These are phyloP conservation scores for Eumaeus atala DNA, from an alignment of 1,140 invertebrate genomes.

Conservation along the genomic window DNA sequence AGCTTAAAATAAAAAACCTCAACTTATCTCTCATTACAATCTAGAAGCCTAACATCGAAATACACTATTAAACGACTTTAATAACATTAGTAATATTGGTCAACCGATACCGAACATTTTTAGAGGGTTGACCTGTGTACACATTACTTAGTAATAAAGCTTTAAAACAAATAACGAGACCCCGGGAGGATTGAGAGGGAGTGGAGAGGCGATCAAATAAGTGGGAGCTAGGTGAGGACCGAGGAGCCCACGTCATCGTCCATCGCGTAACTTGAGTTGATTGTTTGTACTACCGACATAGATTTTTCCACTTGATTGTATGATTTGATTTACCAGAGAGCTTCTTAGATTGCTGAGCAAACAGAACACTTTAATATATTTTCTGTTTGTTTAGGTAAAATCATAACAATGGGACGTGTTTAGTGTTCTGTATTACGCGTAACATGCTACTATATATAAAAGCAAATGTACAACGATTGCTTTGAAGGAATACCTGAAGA, in stretches of 20 bases:
- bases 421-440: too few species aligned
- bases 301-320: constrained; percentile 73
- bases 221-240: constrained; percentile 41
- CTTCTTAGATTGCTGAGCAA: constrained; percentile 45
- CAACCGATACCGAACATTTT: constrained; percentile 48
- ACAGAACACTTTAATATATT: constrained; percentile 31
- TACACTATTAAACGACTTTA: not conserved
- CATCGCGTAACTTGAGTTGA: constrained; percentile 64
- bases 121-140: constrained; percentile 69
- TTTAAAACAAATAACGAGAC: constrained; percentile 67
- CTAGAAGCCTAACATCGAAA: not conserved
- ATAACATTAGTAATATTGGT: constrained; percentile 61
- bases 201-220: constrained; percentile 57
- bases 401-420: not conserved
- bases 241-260: constrained; percentile 51
- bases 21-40: too few species aligned
- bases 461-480: too few species aligned
- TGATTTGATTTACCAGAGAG: constrained; percentile 67
- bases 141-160: constrained; percentile 73
- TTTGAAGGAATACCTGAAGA: too few species aligned
- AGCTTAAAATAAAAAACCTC: too few species aligned
- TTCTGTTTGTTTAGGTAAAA: constrained; percentile 21
- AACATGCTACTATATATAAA: too few species aligned
- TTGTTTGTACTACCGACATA: constrained; percentile 66
- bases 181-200: constrained; percentile 39